Conservation (phyloP, 2,888 invertebrate species). For the Melitaea athalia region DNA sequence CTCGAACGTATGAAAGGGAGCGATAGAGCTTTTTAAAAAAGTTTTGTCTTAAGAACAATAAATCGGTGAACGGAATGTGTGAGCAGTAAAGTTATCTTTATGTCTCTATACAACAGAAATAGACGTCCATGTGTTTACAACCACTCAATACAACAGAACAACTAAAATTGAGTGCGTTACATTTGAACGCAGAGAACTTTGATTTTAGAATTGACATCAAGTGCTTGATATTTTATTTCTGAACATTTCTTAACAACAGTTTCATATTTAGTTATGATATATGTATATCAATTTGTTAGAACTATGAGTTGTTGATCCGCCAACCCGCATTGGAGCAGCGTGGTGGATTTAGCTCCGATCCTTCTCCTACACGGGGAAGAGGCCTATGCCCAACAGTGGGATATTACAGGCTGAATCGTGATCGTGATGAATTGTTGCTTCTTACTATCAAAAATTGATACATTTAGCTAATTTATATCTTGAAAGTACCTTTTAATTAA, state of each 20-base stretch:
- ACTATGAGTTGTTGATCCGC: too few species aligned
- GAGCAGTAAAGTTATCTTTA: slow-evolving; percentile 74
- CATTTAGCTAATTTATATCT: too few species aligned
- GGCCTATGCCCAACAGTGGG: too few species aligned
- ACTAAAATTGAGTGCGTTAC: slow-evolving; percentile 32
- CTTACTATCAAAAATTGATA: too few species aligned
- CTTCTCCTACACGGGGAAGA: too few species aligned
- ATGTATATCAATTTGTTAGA: too few species aligned
- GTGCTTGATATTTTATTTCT: background rate
- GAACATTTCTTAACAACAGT: too few species aligned
- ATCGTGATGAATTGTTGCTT: too few species aligned
- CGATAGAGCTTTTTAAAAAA: slow-evolving; percentile 71
- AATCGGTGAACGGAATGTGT: slow-evolving; percentile 53
- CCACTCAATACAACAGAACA: slow-evolving; percentile 34
- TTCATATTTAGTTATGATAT: background rate
- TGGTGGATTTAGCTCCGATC: too few species aligned
- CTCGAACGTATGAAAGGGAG: slow-evolving; percentile 43
- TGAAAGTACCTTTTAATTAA: too few species aligned
- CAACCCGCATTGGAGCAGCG: too few species aligned
- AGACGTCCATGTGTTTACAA: slow-evolving; percentile 63
- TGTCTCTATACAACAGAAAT: slow-evolving; percentile 73
- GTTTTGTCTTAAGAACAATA: slow-evolving; percentile 75
- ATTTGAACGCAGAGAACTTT: slow-evolving; percentile 11
- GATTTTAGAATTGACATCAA: background rate
- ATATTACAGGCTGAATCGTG: too few species aligned